phyloP scores from a whole-genome alignment of 2,888 invertebrate genomes.

The Caradrina kadenii region DNA sequence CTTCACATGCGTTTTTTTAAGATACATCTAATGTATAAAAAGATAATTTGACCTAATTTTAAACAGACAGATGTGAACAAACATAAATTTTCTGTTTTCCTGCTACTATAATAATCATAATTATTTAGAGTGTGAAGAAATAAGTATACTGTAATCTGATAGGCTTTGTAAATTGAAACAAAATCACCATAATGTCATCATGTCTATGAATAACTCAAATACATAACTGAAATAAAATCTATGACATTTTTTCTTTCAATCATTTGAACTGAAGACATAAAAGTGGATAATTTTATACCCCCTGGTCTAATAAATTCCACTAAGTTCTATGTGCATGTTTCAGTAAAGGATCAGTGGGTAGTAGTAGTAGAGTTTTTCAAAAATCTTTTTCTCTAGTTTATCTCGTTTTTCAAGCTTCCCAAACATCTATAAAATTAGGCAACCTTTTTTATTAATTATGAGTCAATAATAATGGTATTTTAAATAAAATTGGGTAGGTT shows the following conservation, averaged over 20 bases:
- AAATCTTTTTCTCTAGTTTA: no score
- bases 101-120: not conserved
- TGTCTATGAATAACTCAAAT: not conserved
- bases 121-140: not conserved
- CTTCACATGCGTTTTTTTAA: no score
- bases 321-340: constrained; percentile 16
- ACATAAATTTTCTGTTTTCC: not conserved
- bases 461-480: no score
- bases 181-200: not conserved
- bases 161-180: not conserved
- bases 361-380: no score
- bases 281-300: constrained; percentile 1
- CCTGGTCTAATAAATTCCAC: not conserved
- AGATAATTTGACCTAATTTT: constrained; percentile 27
- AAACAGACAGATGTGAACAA: constrained; percentile 11
- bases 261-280: not conserved
- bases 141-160: not conserved
- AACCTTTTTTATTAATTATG: no score
- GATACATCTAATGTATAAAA: no score
- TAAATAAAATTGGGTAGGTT: no score
- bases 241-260: not conserved
- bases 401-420: no score
- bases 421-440: no score
- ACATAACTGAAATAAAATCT: not conserved
- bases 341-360: not conserved